Evolutionary conservation across 2,888 invertebrate genomes (phyloP), one percentile per base, ranked within the genome.

Genomic region (Antheraea assamensis): DNA sequence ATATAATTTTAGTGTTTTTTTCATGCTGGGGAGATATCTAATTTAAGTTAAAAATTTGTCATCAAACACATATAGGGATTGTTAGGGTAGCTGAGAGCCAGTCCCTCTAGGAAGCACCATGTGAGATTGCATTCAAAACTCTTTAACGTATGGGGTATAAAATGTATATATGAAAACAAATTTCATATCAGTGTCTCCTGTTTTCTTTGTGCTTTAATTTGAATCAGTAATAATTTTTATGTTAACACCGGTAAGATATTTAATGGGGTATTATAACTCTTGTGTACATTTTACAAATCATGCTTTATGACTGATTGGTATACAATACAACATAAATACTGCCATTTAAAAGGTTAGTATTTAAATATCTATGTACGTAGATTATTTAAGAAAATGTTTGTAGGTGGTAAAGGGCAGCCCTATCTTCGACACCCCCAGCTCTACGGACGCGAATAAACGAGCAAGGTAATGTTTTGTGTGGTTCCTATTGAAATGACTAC

Each of bases 401-500:
- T 58, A 24, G n/a, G n/a, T n/a, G n/a, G 27, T 42, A 15, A 52
- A 55, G 71, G 49, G 30, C 30, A 71, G 27, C 74, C 74, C 74
- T 74, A 31, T 13, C 21, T 42, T 42, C 55, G 55, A 52, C 24
- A 68, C 75, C 78, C 75, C 74, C 73, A 35, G 72, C 74, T 72
- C 74, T 73, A 72, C 55, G 71, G 71, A 35, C 71, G 71, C 72
- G 75, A 74, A 71, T 75, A 72, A 80, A 78, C 78, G 76, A 79
- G 78, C 76, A 76, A 79, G 75, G 78, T 79, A 78, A 81, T 80
- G 79, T 80, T 81, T 81, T 80, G 77, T 79, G 77, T 76, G 79
- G 76, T 77, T 76, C 76, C 80, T 80, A 80, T 80, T 80, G 79
- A 81, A 81, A 79, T 81, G 76, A 81, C 78, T 77, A 79, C 77